These are phyloP conservation scores for Blera fallax DNA, from an alignment of 2,888 invertebrate species.

Conservation along the genomic window DNA sequence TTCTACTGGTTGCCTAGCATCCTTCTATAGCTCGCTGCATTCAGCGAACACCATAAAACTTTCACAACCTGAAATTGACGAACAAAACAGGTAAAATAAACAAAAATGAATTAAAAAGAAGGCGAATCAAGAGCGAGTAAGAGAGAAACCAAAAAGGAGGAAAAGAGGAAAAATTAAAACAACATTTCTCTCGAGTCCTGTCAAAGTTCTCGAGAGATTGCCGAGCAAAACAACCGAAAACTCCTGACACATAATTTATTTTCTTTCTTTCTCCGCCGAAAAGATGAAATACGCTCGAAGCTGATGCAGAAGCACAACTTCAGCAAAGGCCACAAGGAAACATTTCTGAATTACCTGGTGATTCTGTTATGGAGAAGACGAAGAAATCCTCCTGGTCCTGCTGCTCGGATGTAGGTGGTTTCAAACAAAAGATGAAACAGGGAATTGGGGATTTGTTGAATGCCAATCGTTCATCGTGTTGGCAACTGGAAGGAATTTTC, in stretches of 20 bases:
- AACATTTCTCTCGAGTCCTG: constrained; percentile 66
- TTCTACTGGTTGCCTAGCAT: background rate
- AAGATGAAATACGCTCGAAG: constrained; percentile 49
- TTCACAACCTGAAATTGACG: constrained; percentile 40
- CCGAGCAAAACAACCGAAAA: constrained; percentile 36
- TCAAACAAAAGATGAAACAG: constrained; percentile 64
- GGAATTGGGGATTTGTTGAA: constrained; percentile 57
- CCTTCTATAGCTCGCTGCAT: constrained; percentile 30
- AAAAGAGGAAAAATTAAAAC: constrained; percentile 60
- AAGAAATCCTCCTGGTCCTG: background rate
- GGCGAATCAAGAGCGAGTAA: background rate
- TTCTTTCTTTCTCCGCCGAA: constrained; percentile 39
- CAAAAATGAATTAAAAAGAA: constrained; percentile 41
- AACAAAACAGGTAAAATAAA: constrained; percentile 53
- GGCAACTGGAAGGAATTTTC: constrained; percentile 55
- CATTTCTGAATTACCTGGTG: constrained; percentile 33
- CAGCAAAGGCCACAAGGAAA: constrained; percentile 30
- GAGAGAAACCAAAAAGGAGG: constrained; percentile 29
- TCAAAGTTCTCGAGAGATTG: constrained; percentile 53
- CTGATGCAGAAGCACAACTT: background rate
- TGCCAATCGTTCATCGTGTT: constrained; percentile 62
- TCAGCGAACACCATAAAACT: constrained; percentile 45
- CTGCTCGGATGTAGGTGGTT: background rate
- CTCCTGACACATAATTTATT: constrained; percentile 69
- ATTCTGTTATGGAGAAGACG: background rate